Base-by-base conservation (phyloP, 1,140 invertebrate species). In the Solen grandis region DNA sequence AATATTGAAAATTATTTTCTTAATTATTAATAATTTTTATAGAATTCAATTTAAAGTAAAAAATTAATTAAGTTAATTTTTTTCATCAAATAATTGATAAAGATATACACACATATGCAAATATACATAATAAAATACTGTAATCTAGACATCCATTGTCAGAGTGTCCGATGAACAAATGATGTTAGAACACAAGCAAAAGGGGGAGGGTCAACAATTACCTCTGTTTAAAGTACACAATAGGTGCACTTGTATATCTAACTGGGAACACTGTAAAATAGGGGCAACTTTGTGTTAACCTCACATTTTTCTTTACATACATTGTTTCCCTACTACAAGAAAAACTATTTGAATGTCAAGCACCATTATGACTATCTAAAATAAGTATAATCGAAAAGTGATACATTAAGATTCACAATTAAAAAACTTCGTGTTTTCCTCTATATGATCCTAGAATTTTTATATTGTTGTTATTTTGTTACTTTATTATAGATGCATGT, bases 161-260 rank as follows among this genome's bases (percentile, higher is more conserved):
- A 10, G 8, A 46, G 19, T 10, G 41, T 46, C 19, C 8, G 19
- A 46, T 46, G 8, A 46, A 19, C 41, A 46, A 46, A 10, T 46
- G 19, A 46, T 8, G 41, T 8, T 8, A 46, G 41, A 46, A 46
- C 19, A 19, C 41, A 46, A 46, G n/a, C 65, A 68, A 38, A 2
- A 36, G 19, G 4, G 29, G 29, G 25, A 22, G 14, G 52, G 52
- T 27, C 16, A 78, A n/a, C 63, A 46, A 10, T 78, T 78, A 78
- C 75, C 75, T 60, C 36, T 69, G 63, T 69, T 78, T 78, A 60
- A 69, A 78, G 41, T 78, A 78, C 54, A 78, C 31, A 25, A 78
- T 65, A 33, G 62, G 63, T 59, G 75, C 41, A 46, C 41, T 46
- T 46, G 41, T 46, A 19, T 46, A 46, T 46, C 41, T 46, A 46